Conservation (phyloP, 2,888 invertebrate genomes). For the Scotopteryx bipunctaria region DNA sequence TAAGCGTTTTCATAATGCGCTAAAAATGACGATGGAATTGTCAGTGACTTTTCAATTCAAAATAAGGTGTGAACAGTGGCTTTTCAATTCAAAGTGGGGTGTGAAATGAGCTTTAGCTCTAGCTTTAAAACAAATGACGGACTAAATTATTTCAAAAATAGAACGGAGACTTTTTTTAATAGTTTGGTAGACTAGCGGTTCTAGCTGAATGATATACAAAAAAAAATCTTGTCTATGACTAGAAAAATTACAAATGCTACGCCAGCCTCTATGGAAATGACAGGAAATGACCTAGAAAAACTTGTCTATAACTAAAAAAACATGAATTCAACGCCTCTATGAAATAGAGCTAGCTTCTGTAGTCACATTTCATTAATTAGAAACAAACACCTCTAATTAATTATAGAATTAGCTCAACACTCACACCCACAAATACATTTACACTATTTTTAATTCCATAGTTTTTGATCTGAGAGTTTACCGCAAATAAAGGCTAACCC, state of each 20-base stretch:
- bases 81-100: slow-evolving; percentile 20
- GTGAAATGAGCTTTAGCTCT: slow-evolving; percentile 11
- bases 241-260: no score
- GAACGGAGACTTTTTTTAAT: no score
- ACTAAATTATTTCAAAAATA: no score
- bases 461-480: slow-evolving; percentile 35
- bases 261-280: no score
- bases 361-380: slow-evolving; percentile 14
- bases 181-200: no score
- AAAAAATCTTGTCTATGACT: no score
- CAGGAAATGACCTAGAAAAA: no score
- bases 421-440: slow-evolving; percentile 35
- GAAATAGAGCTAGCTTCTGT: neutral
- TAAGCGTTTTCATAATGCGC: slow-evolving; percentile 24
- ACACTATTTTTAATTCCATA: slow-evolving; percentile 39
- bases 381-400: slow-evolving; percentile 34
- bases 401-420: slow-evolving; percentile 16
- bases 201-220: no score
- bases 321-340: neutral
- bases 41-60: slow-evolving; percentile 23
- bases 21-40: slow-evolving; percentile 22
- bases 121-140: no score
- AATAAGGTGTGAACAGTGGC: slow-evolving; percentile 25
- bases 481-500: slow-evolving; percentile 35
- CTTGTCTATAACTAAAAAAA: neutral